Evolutionary conservation across 2,113 vertebrate species (phyloP).

Genomic region (Lutjanus erythropterus): DNA sequence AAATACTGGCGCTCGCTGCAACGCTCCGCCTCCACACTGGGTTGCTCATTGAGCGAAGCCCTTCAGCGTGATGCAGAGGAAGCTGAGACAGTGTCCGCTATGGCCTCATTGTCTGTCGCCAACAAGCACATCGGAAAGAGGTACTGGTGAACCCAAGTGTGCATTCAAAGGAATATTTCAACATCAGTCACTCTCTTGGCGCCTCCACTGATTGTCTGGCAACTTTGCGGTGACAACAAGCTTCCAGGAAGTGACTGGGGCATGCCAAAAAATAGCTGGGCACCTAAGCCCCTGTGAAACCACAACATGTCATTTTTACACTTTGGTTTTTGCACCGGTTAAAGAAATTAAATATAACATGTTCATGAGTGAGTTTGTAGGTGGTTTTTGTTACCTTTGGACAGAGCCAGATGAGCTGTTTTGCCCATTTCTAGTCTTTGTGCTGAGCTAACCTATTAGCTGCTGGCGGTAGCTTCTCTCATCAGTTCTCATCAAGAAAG

Average conservation of each 20-base stretch:
- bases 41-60: constrained; percentile 92
- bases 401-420: not conserved
- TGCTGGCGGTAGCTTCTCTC: not conserved
- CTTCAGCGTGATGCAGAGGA: constrained; percentile 93
- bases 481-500: not conserved
- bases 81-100: constrained; percentile 95
- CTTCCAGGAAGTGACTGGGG: not conserved
- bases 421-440: not conserved
- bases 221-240: not conserved
- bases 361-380: too few species aligned
- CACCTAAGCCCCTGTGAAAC: too few species aligned
- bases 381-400: not conserved
- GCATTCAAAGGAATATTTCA: not conserved
- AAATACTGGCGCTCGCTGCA: constrained; percentile 96
- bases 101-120: constrained; percentile 96
- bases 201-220: not conserved
- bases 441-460: not conserved
- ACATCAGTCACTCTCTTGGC: not conserved
- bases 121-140: constrained; percentile 92
- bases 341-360: too few species aligned
- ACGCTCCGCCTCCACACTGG: constrained; percentile 86
- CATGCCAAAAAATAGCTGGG: not conserved
- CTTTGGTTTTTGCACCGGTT: too few species aligned
- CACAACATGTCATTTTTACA: too few species aligned
- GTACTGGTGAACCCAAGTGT: constrained; percentile 68